phyloP scores from a whole-genome alignment of 2,113 vertebrate species.

The Cavia aperea region DNA sequence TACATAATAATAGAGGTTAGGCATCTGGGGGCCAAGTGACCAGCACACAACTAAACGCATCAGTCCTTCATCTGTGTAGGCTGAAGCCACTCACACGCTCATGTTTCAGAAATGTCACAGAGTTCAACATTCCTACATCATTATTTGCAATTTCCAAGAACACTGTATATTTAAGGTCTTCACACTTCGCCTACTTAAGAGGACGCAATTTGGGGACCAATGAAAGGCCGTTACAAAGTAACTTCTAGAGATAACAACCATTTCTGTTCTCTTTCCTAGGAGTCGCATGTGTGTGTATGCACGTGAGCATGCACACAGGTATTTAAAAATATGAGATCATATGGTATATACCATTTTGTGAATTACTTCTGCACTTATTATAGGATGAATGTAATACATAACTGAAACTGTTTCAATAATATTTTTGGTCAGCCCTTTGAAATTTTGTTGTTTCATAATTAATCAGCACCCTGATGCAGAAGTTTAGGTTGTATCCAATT shows the following conservation, averaged over 20 bases:
- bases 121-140: background rate
- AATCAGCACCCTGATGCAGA: background rate
- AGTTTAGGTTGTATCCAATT: conserved; percentile 46
- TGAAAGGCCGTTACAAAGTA: background rate
- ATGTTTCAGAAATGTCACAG: background rate
- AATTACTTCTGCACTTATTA: conserved; percentile 1
- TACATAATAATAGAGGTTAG: background rate
- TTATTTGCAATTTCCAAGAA: background rate
- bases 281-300: background rate
- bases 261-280: conserved; percentile 10
- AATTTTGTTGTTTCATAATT: background rate
- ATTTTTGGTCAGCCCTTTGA: conserved; percentile 8
- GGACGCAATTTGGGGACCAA: background rate
- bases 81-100: background rate
- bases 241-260: background rate
- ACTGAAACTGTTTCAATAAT: background rate
- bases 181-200: background rate
- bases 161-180: background rate
- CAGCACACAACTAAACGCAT: background rate
- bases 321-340: background rate
- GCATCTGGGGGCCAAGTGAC: background rate
- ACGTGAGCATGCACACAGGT: too few relatives aligned
- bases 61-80: background rate
- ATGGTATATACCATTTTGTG: background rate
- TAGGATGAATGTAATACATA: background rate